A percentile compares a stretch with the other conserved stretches of the same genome.
phyloP scores from a whole-genome alignment of 2,888 invertebrate genomes.

The Molanna angustata region DNA sequence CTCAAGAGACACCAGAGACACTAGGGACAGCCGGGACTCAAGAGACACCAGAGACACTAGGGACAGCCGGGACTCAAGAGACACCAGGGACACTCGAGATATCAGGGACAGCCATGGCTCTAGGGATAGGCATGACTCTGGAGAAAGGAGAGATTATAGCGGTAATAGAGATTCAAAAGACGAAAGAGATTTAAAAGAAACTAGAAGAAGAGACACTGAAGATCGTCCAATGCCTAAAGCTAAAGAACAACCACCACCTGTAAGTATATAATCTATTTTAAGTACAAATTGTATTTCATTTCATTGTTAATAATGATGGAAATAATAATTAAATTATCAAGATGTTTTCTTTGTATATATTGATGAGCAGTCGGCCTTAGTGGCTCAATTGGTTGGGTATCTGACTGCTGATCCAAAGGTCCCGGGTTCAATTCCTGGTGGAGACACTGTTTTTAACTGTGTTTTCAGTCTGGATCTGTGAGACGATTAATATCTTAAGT shows the following conservation, averaged over 20 bases:
- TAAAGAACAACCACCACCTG: slow-evolving; percentile 70
- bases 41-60: slow-evolving; percentile 22
- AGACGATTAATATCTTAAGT: no score
- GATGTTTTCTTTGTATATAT: no score
- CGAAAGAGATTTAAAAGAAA: slow-evolving; percentile 43
- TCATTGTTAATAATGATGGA: neutral
- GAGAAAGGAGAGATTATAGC: slow-evolving; percentile 26
- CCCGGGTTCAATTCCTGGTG: no score
- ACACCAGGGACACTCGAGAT: slow-evolving; percentile 34
- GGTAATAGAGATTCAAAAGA: slow-evolving; percentile 37
- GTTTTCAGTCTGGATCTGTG: no score
- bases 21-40: slow-evolving; percentile 27
- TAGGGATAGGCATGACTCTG: slow-evolving; percentile 29
- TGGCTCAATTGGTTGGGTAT: no score
- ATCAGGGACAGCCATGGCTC: slow-evolving; percentile 33
- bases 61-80: slow-evolving; percentile 18
- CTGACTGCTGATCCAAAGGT: no score
- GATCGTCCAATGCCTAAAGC: slow-evolving; percentile 64
- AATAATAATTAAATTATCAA: neutral
- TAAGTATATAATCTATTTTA: slow-evolving; percentile 42
- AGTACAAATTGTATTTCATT: neutral
- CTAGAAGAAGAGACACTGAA: slow-evolving; percentile 30
- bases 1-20: slow-evolving; percentile 43
- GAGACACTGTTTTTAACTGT: no score
- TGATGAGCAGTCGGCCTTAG: no score